phyloP scores from a whole-genome alignment of 37 sponge, comb jelly and placozoan species.

The Haliclona indistincta region DNA sequence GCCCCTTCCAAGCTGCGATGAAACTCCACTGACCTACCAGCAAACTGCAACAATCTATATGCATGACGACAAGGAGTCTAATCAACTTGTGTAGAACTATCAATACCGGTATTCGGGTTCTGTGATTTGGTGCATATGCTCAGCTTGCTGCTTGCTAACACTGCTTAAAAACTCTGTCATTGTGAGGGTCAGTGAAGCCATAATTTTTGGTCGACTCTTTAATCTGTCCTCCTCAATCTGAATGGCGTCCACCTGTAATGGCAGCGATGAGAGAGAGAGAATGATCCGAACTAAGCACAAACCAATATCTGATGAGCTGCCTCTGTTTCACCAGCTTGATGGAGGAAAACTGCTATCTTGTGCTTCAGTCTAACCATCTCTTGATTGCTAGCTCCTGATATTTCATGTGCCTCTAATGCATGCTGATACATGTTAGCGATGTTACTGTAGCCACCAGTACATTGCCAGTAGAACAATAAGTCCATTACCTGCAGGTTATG shows the following conservation, averaged over 20 bases:
- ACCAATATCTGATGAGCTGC: conserved; percentile 25
- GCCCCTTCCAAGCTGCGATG: background rate
- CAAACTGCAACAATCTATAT: conserved; percentile 24
- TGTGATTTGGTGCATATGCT: background rate
- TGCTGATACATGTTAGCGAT: conserved; percentile 10
- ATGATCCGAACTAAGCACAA: background rate
- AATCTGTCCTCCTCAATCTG: conserved; percentile 18
- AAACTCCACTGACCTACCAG: conserved; percentile 14
- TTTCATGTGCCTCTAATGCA: conserved; percentile 30
- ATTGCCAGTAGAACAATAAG: conserved; percentile 33
- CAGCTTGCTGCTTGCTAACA: background rate
- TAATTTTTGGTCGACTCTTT: conserved; percentile 5
- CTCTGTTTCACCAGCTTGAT: conserved; percentile 3
- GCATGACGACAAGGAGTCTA: too few species aligned
- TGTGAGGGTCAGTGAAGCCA: background rate
- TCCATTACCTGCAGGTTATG: conserved; percentile 18
- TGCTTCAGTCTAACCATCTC: conserved; percentile 33
- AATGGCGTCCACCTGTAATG: conserved; percentile 18
- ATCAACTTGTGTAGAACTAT: background rate
- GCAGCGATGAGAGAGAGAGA: background rate
- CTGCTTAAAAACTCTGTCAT: background rate
- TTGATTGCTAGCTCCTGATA: conserved; percentile 26
- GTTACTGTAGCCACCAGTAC: conserved; percentile 21
- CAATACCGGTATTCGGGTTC: background rate
- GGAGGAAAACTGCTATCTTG: conserved; percentile 20